A percentile compares a stretch with the other conserved stretches of the same genome.
Conservation (phyloP, 2,888 invertebrate genomes). For the Lasioglossum villosulum region DNA sequence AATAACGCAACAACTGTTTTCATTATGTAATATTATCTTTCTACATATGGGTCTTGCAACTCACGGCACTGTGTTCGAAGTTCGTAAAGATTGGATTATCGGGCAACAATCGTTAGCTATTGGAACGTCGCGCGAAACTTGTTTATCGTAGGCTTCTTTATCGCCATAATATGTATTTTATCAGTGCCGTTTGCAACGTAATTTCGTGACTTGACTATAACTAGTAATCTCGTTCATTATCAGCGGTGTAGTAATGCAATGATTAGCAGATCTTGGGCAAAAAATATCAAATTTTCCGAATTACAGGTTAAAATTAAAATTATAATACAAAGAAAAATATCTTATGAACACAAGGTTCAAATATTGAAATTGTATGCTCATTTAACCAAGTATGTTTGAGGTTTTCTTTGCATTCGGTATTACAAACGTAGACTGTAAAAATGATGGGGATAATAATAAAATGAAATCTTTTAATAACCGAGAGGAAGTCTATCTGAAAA, state of each 20-base stretch:
- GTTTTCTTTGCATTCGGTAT: not conserved
- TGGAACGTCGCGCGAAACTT: not conserved
- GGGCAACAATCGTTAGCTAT: no score
- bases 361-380: not conserved
- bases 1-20: not conserved
- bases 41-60: not conserved
- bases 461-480: conserved; percentile 26
- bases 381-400: not conserved
- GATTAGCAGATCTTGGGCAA: not conserved
- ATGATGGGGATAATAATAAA: not conserved
- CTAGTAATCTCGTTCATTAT: not conserved
- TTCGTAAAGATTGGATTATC: no score
- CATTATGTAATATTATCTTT: not conserved
- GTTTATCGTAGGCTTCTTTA: not conserved
- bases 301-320: not conserved
- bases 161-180: not conserved
- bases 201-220: not conserved
- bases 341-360: not conserved
- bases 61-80: no score
- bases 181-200: no score
- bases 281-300: not conserved
- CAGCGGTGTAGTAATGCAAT: not conserved
- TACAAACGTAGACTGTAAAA: not conserved
- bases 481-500: conserved; percentile 22
- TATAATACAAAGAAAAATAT: not conserved